Percentiles rank a stretch among this genome's conserved stretches.
phyloP scores from a whole-genome alignment of 2,113 vertebrate species.

The Neolamprologus fasciatus region DNA sequence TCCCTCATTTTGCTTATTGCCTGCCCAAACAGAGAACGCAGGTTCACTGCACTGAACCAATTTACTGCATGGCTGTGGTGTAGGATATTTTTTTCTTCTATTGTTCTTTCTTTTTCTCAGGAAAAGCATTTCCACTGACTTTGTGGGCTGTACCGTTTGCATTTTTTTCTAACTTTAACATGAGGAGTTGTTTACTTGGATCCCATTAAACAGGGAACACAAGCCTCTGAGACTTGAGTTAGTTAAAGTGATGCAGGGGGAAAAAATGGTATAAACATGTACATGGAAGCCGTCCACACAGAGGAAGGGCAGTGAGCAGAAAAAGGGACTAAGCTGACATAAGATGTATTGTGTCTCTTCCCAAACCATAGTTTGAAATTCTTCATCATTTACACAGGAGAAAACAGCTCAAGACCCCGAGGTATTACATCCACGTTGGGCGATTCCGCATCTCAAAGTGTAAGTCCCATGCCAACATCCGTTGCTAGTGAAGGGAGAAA shows the following conservation, averaged over 20 bases:
- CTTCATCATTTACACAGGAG: not conserved
- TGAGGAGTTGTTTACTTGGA: slow-evolving; percentile 52
- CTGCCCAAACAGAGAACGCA: slow-evolving; percentile 40
- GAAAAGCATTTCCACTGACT: slow-evolving; percentile 28
- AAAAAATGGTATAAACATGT: slow-evolving; percentile 23
- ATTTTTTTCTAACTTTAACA: not conserved
- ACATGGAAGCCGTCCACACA: not conserved
- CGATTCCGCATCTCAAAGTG: not conserved
- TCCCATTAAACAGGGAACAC: slow-evolving; percentile 30
- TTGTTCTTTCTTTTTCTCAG: not conserved
- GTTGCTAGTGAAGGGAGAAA: not conserved
- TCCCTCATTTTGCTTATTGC: slow-evolving; percentile 38
- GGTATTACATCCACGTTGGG: not conserved
- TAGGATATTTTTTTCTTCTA: not conserved
- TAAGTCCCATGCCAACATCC: not conserved
- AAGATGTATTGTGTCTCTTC: not conserved
- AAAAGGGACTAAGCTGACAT: not conserved
- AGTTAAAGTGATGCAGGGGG: not conserved
- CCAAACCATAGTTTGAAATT: not conserved
- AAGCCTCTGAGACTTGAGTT: not conserved
- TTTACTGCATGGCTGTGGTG: slow-evolving; percentile 55
- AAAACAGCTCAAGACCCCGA: not conserved
- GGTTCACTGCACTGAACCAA: slow-evolving; percentile 58
- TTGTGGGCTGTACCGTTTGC: not conserved
- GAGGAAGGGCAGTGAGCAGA: not conserved